These are phyloP conservation scores for Pangasius larnaudii DNA, from an alignment of 2,797 vertebrate genomes.

Conservation along the genomic window DNA sequence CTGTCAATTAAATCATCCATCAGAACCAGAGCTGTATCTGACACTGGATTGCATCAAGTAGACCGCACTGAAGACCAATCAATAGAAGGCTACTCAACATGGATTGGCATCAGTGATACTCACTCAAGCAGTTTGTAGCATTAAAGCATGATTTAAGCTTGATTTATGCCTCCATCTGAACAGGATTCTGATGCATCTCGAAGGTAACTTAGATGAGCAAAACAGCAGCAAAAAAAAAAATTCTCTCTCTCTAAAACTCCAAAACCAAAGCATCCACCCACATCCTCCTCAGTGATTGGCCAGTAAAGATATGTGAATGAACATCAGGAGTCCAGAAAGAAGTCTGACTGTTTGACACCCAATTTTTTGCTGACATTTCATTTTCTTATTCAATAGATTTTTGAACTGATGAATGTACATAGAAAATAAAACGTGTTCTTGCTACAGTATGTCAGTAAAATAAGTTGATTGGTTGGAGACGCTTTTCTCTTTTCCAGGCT, in stretches of 20 bases:
- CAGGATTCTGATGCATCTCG: not conserved
- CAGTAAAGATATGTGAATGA: not conserved
- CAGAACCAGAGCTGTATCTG: not conserved
- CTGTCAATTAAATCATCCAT: not conserved
- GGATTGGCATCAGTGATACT: not conserved
- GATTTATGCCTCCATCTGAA: not conserved
- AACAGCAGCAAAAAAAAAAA: not conserved
- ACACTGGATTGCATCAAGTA: not conserved
- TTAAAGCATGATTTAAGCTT: not conserved
- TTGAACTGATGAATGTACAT: not conserved
- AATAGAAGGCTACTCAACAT: not conserved
- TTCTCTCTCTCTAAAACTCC: not conserved
- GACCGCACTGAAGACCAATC: not conserved
- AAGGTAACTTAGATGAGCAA: not conserved
- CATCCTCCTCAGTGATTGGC: not conserved
- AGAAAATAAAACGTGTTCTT: not conserved
- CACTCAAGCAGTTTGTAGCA: not conserved
- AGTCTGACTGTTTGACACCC: not conserved
- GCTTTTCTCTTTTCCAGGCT: not conserved
- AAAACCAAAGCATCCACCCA: not conserved
- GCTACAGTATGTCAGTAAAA: not conserved
- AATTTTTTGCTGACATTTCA: not conserved
- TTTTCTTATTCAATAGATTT: not conserved
- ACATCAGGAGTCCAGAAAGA: not conserved
- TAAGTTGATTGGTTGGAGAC: not conserved